A percentile compares a stretch with the other conserved stretches of the same genome.
These are phyloP conservation scores for Drosophila tanythrix DNA, from an alignment of 2,888 invertebrate genomes.

Conservation along the genomic window DNA sequence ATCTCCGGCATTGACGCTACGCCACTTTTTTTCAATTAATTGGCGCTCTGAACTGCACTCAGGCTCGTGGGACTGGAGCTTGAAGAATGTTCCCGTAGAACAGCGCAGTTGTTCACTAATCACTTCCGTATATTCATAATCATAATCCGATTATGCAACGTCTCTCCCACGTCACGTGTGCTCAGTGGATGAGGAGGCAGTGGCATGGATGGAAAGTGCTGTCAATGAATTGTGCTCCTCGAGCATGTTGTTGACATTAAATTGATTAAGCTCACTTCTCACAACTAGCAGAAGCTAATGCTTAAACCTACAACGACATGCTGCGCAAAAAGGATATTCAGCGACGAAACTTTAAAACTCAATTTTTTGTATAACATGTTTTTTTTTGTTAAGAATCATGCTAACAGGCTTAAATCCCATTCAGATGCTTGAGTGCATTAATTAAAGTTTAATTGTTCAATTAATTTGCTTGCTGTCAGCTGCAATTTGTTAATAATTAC, in stretches of 20 bases:
- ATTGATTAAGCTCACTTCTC: conserved; percentile 60
- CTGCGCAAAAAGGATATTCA: neutral
- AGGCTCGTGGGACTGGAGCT: neutral
- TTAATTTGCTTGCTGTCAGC: neutral
- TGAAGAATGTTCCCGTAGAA: conserved; percentile 4
- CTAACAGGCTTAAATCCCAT: neutral
- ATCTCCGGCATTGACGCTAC: conserved; percentile 29
- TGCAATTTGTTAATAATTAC: neutral
- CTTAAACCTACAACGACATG: neutral
- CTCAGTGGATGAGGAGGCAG: neutral
- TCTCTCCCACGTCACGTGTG: conserved; percentile 37
- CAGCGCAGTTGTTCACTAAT: conserved; percentile 43
- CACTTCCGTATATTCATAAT: conserved; percentile 62
- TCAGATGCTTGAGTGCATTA: too few species aligned
- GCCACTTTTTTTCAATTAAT: conserved; percentile 62
- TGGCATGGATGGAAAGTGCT: neutral
- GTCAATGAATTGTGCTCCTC: conserved; percentile 19
- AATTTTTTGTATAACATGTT: neutral
- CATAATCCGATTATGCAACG: conserved; percentile 68
- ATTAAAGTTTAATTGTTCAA: neutral
- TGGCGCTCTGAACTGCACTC: conserved; percentile 49
- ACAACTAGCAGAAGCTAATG: conserved; percentile 14
- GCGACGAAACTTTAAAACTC: neutral
- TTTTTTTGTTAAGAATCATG: neutral
- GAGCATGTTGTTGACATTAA: conserved; percentile 57